phyloP scores from a whole-genome alignment of 2,113 vertebrate species.

The Suncus etruscus region DNA sequence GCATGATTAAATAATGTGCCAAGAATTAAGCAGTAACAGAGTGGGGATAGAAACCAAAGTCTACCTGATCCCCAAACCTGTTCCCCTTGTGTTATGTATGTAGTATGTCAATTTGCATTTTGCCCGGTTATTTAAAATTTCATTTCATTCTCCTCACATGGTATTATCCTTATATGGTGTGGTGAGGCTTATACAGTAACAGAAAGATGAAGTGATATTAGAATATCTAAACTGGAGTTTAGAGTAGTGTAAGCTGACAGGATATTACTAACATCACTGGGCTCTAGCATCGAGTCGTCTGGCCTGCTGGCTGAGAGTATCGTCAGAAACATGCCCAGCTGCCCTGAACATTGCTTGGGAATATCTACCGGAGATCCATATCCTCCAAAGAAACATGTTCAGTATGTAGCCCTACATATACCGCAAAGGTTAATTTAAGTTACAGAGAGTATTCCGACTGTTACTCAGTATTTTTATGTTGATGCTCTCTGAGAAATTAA shows the following conservation, averaged over 20 bases:
- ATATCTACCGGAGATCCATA: background rate
- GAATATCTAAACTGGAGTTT: too few species aligned
- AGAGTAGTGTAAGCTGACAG: too few species aligned
- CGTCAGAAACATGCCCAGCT: too few species aligned
- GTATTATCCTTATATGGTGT: too few species aligned
- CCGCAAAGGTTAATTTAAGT: background rate
- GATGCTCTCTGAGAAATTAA: constrained; percentile 9
- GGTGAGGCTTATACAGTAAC: too few species aligned
- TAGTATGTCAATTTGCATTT: background rate
- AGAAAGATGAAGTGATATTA: too few species aligned
- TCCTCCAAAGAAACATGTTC: background rate
- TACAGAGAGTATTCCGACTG: constrained; percentile 20
- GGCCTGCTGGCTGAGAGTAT: too few species aligned
- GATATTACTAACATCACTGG: too few species aligned
- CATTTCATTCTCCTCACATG: too few species aligned
- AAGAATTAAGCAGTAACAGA: background rate
- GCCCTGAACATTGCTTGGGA: too few species aligned
- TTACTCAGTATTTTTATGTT: background rate
- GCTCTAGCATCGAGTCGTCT: too few species aligned
- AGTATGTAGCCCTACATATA: background rate
- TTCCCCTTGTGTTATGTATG: background rate
- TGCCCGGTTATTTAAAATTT: background rate
- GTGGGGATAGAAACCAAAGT: background rate
- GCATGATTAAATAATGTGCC: background rate
- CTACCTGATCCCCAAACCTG: background rate